Evolutionary conservation across 2,797 vertebrate genomes (phyloP), one percentile per base, ranked within the genome.

Genomic region (Fistularia commersonii): DNA sequence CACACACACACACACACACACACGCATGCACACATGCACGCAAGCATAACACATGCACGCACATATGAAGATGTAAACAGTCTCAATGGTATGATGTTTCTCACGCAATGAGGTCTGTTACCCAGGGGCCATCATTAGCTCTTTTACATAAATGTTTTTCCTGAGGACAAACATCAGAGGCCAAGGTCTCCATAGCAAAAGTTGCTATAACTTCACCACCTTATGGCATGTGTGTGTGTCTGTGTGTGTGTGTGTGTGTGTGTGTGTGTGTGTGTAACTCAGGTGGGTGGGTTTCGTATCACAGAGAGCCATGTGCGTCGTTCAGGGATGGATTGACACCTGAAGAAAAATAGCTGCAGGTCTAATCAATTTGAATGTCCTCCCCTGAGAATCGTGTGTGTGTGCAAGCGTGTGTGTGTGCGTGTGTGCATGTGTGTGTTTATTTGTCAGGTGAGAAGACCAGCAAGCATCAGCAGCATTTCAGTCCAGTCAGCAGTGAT

Each of bases 401-500:
- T 50, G 45, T 59, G 48, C 4, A 4, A 2, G 23, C 4, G 23
- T 23, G 23, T 50, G 48, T 57, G 43, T 50, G 45, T 62, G 48
- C 48, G 48, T 57, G 47, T 54, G 59, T 51, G 45, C 56, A 61
- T 61, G 56, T 55, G 57, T 56, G 52, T 69, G 45, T 67, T 48
- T 72, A 59, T 70, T 49, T 79, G 57, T 80, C 54, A 62, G 66
- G 69, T 72, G 68, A 74, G 69, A 60, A 64, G 59, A 82, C 77
- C 75, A 87, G 82, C 77, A 85, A 75, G 73, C 77, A 82, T 88
- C 84, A 87, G 84, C 84, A 87, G 57, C 75, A 79, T 85, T 86
- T 84, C 61, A 71, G 83, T 78, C 72, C 46, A 80, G 75, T 89
- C 88, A 88, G 85, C 87, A 88, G 45, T 43, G 64, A 69, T 72